These are phyloP conservation scores for Psococerastis gibbosa DNA, from an alignment of 2,888 invertebrate species.

Conservation along the genomic window DNA sequence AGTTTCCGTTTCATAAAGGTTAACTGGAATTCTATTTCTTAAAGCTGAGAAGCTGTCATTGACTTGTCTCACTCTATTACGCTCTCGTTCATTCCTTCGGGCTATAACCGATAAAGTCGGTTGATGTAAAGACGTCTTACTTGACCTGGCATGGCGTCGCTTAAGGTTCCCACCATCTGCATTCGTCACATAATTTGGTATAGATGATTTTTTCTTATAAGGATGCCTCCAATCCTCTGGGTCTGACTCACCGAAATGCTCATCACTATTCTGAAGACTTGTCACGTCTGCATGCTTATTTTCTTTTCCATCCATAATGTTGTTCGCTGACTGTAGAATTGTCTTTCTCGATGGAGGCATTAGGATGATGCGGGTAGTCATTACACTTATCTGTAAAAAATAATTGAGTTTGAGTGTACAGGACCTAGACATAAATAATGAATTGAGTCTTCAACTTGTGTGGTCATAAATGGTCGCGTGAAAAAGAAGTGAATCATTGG, in stretches of 20 bases:
- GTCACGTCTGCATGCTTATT: background rate
- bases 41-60: slow-evolving; percentile 81
- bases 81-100: slow-evolving; percentile 75
- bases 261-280: background rate
- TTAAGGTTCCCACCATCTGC: background rate
- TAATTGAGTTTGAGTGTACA: background rate
- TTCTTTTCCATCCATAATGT: background rate
- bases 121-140: too few species aligned
- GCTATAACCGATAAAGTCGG: slow-evolving; percentile 26
- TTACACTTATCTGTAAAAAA: too few species aligned
- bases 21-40: slow-evolving; percentile 68
- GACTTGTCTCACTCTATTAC: slow-evolving; percentile 82
- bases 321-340: background rate
- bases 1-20: slow-evolving; percentile 50
- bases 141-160: background rate
- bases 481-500: too few species aligned
- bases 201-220: background rate
- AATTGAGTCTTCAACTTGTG: too few species aligned
- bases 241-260: too few species aligned
- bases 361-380: background rate
- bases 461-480: too few species aligned
- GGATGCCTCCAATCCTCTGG: background rate
- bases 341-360: background rate
- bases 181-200: slow-evolving; percentile 7
- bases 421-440: too few species aligned